Evolutionary conservation across 2,888 invertebrate genomes (phyloP).

Genomic region (Sipunculus nudus): DNA sequence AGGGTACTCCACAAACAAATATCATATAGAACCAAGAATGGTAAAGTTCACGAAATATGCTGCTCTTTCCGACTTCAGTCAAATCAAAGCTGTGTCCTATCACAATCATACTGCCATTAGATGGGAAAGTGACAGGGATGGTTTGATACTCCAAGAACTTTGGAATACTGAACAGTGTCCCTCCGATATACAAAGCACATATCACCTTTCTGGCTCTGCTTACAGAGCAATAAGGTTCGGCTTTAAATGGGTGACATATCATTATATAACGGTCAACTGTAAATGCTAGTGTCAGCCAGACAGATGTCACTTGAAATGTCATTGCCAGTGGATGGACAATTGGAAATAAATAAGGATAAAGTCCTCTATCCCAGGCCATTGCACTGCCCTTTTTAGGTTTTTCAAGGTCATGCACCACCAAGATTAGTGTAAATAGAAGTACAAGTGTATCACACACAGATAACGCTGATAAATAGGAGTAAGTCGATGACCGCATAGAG

Average conservation of each 20-base stretch:
- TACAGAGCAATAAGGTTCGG: slow-evolving; percentile 59
- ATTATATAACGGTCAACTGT: slow-evolving; percentile 66
- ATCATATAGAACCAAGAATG: slow-evolving; percentile 63
- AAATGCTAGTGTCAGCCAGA: slow-evolving; percentile 64
- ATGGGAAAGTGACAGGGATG: slow-evolving; percentile 3
- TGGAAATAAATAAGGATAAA: slow-evolving; percentile 57
- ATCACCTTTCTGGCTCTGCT: slow-evolving; percentile 57
- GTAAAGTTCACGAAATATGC: slow-evolving; percentile 53
- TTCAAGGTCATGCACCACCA: slow-evolving; percentile 54
- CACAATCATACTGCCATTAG: background rate
- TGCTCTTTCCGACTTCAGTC: slow-evolving; percentile 52
- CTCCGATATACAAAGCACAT: slow-evolving; percentile 45
- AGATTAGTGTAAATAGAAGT: slow-evolving; percentile 53
- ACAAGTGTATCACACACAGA: slow-evolving; percentile 63
- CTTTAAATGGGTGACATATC: slow-evolving; percentile 66
- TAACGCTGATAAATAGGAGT: slow-evolving; percentile 62
- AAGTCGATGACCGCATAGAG: slow-evolving; percentile 61
- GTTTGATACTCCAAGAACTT: slow-evolving; percentile 61
- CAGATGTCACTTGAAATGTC: slow-evolving; percentile 62
- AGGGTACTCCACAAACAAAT: slow-evolving; percentile 63
- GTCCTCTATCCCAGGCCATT: slow-evolving; percentile 37
- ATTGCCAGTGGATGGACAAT: slow-evolving; percentile 61
- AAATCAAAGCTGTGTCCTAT: slow-evolving; percentile 21
- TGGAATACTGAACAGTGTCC: slow-evolving; percentile 60
- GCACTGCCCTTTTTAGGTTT: slow-evolving; percentile 17